A percentile compares a stretch with the other conserved stretches of the same genome.
phyloP scores from a whole-genome alignment of 2,113 vertebrate species.

The Orcinus orca region DNA sequence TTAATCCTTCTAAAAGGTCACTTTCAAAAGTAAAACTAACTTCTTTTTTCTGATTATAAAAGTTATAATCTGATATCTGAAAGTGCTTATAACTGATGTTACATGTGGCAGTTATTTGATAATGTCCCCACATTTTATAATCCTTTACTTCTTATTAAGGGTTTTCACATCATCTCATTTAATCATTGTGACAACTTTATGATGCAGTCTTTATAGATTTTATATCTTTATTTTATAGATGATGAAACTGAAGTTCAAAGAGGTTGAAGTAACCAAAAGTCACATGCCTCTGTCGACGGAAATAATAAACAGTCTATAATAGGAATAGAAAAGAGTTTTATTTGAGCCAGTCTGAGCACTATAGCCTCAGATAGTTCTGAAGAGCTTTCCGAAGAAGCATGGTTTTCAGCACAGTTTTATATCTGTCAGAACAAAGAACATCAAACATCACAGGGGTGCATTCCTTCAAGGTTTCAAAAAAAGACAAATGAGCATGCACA shows the following conservation, averaged over 20 bases:
- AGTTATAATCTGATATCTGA: background rate
- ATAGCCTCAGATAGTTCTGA: background rate
- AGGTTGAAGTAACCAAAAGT: conserved; percentile 19
- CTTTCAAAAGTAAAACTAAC: conserved; percentile 1
- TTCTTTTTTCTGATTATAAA: background rate
- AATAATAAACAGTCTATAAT: background rate
- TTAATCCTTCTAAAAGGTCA: background rate
- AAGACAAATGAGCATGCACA: background rate
- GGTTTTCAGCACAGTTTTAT: background rate
- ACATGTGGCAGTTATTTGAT: background rate
- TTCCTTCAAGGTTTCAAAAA: background rate
- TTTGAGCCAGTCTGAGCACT: background rate
- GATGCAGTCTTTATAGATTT: background rate
- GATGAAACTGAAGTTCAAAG: conserved; percentile 39
- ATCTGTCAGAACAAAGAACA: background rate
- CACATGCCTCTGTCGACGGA: background rate
- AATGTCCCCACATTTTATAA: background rate
- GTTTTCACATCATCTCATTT: background rate
- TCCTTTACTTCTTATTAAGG: background rate
- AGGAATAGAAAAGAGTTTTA: background rate
- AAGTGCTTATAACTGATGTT: conserved; percentile 1
- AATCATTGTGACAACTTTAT: background rate
- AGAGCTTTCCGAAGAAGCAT: background rate
- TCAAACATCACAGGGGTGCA: background rate
- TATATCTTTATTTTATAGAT: background rate